phyloP scores from a whole-genome alignment of 2,888 invertebrate species.

The Laspeyria flexula region DNA sequence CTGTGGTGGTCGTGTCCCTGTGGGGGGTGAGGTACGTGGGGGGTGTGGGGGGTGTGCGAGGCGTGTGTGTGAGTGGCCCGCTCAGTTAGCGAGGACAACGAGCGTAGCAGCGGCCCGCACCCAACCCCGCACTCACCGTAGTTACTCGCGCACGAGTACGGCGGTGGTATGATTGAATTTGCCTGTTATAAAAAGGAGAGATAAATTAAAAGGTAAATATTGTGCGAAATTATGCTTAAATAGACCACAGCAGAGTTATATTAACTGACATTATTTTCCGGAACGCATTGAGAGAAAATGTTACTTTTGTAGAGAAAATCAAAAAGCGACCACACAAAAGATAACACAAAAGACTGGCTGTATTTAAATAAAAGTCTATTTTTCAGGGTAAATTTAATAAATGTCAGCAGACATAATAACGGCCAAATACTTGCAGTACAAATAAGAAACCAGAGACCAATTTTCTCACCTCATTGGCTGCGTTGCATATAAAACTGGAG shows the following conservation, averaged over 20 bases:
- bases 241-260: neutral
- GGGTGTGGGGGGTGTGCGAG: slow-evolving; percentile 27
- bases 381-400: too few relatives aligned
- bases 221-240: too few relatives aligned
- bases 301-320: too few relatives aligned
- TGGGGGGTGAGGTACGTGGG: slow-evolving; percentile 15
- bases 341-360: too few relatives aligned
- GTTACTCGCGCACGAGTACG: slow-evolving; percentile 92
- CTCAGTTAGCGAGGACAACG: slow-evolving; percentile 86
- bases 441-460: too few relatives aligned
- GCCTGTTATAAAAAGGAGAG: slow-evolving; percentile 85
- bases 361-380: too few relatives aligned
- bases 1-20: slow-evolving; percentile 27
- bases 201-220: too few relatives aligned
- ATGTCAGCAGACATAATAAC: too few relatives aligned
- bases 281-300: too few relatives aligned
- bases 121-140: slow-evolving; percentile 87
- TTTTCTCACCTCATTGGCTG: slow-evolving; percentile 90
- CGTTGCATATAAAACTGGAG: slow-evolving; percentile 94
- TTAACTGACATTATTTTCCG: too few relatives aligned
- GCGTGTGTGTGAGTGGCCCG: slow-evolving; percentile 41
- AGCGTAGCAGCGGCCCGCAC: slow-evolving; percentile 83
- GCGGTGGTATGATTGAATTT: slow-evolving; percentile 93
- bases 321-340: too few relatives aligned
- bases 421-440: too few relatives aligned